Base-by-base conservation (phyloP, 2,888 invertebrate species). In the Acleris sparsana region DNA sequence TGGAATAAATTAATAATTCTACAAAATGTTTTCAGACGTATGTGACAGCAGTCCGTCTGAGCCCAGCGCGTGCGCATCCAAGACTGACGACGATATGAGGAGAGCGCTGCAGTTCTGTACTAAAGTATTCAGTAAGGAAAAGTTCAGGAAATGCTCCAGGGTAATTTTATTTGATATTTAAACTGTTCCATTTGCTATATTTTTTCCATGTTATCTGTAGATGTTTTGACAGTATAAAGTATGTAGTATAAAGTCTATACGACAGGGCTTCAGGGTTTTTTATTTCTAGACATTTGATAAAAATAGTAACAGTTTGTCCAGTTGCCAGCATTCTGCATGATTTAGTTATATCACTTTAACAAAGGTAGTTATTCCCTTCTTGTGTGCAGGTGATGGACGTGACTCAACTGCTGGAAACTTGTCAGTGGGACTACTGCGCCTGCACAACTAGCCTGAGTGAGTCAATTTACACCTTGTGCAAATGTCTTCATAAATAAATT, bases 371-470 rank as follows among this genome's bases (percentile, higher is more conserved):
- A 6, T 46, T 17, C 5, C 6, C 4, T 67, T 63, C 20, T 67
- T 65, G 18, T 63, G 71, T 69, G 0, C 70, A 95, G 93, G 91
- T 93, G 0, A 93, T 97, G 77, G 95, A 96, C 72, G 94, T 95
- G 1, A 87, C 94, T 0, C 89, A 94, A 1, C 91, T 97, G 53
- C 83, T 96, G 51, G 94, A 95, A 61, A 94, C 96, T 0, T 98
- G 98, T 73, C 93, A 94, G 60, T 96, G 95, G 93, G 97, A 98
- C 80, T 97, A 95, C 81, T 97, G 97, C 80, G 93, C 94, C 22
- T 95, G 96, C 71, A 90, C 93, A 9, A 83, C 93, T 0, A 85
- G 84, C 7, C 71, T 82, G 56, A 87, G 93, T 93, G 75, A 87
- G 92, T 75, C 60, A 13, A 20, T 11, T 18, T 39, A 39, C 4